These are phyloP conservation scores for Dendrolimus pini DNA, from an alignment of 2,888 invertebrate genomes.

Conservation along the genomic window DNA sequence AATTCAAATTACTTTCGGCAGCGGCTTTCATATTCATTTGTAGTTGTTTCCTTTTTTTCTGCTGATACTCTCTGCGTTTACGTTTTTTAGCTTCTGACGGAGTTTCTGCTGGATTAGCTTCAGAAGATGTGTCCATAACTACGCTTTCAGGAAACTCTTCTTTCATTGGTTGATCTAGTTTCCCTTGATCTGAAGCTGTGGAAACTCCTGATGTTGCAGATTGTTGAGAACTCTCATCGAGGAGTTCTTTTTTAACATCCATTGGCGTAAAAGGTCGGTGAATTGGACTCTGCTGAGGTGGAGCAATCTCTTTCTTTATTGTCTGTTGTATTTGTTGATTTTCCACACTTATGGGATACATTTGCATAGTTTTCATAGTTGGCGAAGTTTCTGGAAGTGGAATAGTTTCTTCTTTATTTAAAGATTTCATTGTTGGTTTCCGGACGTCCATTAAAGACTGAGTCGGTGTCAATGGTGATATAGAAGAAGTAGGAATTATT, in stretches of 20 bases:
- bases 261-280: conserved; percentile 75
- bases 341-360: conserved; percentile 55
- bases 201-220: conserved; percentile 76
- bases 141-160: conserved; percentile 76
- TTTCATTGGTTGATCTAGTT: conserved; percentile 74
- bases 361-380: conserved; percentile 57
- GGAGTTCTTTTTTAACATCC: conserved; percentile 83
- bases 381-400: conserved; percentile 59
- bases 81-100: conserved; percentile 80
- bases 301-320: conserved; percentile 75
- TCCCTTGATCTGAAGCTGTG: conserved; percentile 76
- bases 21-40: conserved; percentile 83
- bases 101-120: conserved; percentile 61
- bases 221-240: conserved; percentile 82
- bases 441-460: conserved; percentile 71
- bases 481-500: conserved; percentile 48
- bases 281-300: conserved; percentile 69
- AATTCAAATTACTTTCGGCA: conserved; percentile 63
- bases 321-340: conserved; percentile 57
- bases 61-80: conserved; percentile 87
- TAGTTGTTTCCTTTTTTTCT: conserved; percentile 87
- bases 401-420: conserved; percentile 61
- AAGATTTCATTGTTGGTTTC: conserved; percentile 55
- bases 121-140: conserved; percentile 54
- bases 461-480: conserved; percentile 57